These are phyloP conservation scores for Sinelater perroti DNA, from an alignment of 2,888 invertebrate species.

Conservation along the genomic window DNA sequence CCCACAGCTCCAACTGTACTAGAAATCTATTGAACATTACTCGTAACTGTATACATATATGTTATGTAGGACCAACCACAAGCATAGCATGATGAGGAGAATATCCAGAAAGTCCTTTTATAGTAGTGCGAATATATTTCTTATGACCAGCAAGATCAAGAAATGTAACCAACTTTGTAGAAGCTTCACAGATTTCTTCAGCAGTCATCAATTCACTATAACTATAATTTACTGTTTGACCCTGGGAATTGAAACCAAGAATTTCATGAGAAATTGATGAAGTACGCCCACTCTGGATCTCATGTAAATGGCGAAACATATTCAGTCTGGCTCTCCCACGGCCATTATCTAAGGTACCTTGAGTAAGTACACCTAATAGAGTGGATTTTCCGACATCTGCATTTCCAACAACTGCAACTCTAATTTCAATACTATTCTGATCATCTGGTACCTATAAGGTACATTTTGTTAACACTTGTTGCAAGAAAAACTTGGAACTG, in stretches of 20 bases:
- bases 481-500: constrained; percentile 17
- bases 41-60: too few species aligned
- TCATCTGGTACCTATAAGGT: constrained; percentile 79
- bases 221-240: constrained; percentile 87
- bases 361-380: constrained; percentile 92
- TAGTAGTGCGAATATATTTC: constrained; percentile 94
- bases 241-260: constrained; percentile 90
- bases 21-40: constrained; percentile 78
- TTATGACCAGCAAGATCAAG: constrained; percentile 96
- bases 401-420: constrained; percentile 93
- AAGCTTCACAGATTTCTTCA: constrained; percentile 92
- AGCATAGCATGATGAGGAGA: constrained; percentile 92
- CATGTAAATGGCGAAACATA: constrained; percentile 94
- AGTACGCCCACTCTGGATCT: constrained; percentile 92
- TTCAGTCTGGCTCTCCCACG: constrained; percentile 93
- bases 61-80: constrained; percentile 67
- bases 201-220: constrained; percentile 89
- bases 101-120: constrained; percentile 93
- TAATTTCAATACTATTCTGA: constrained; percentile 86
- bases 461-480: constrained; percentile 8
- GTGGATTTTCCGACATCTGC: constrained; percentile 98
- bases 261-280: constrained; percentile 97
- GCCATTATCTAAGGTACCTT: constrained; percentile 96
- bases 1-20: constrained; percentile 81
- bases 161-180: constrained; percentile 92